These are phyloP conservation scores for Pristis pectinata DNA, from an alignment of 2,797 vertebrate species.

Conservation along the genomic window DNA sequence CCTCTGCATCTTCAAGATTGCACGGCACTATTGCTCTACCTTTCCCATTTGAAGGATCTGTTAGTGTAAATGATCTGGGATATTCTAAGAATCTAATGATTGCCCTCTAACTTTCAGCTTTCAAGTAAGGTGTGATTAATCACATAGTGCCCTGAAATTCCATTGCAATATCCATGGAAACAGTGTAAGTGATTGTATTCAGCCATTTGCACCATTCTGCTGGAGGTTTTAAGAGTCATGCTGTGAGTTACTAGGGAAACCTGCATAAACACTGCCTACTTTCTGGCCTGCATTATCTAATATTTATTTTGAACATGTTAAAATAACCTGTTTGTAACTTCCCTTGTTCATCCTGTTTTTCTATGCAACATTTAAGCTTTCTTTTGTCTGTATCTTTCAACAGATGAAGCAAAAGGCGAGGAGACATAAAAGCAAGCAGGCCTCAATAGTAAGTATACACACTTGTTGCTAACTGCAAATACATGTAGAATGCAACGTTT, in stretches of 20 bases:
- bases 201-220: background rate
- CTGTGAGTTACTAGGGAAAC: background rate
- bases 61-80: background rate
- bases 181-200: background rate
- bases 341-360: background rate
- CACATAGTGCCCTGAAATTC: background rate
- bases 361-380: background rate
- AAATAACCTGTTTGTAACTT: background rate
- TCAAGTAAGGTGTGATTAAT: background rate
- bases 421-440: conserved; percentile 68
- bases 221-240: background rate
- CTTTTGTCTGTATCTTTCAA: conserved; percentile 54
- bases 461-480: background rate
- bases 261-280: background rate
- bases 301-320: background rate
- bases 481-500: background rate
- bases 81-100: background rate
- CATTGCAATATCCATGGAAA: background rate
- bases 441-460: conserved; percentile 60
- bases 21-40: background rate
- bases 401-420: conserved; percentile 72
- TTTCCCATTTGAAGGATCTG: background rate
- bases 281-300: background rate
- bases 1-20: background rate
- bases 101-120: background rate